These are phyloP conservation scores for Diabrotica undecimpunctata DNA, from an alignment of 1,140 invertebrate genomes.

Conservation along the genomic window DNA sequence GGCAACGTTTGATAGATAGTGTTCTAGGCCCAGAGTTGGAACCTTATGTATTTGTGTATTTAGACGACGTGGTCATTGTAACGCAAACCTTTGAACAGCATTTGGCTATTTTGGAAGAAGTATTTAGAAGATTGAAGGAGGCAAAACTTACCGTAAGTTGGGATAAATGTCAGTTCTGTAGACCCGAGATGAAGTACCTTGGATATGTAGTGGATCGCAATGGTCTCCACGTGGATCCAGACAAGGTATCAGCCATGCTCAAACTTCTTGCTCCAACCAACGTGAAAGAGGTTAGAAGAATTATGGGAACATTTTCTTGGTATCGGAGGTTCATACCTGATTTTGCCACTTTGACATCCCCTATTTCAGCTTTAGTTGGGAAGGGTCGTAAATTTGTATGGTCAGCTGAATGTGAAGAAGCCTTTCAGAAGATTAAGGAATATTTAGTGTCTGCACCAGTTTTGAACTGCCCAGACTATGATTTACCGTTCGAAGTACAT, in stretches of 20 bases:
- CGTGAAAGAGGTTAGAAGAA: background rate
- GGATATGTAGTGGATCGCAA: no score
- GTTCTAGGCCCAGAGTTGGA: slow-evolving; percentile 33
- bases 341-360: slow-evolving; percentile 26
- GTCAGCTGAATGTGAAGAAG: slow-evolving; percentile 14
- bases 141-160: no score
- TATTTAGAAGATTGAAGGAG: no score
- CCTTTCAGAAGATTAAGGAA: slow-evolving; percentile 31
- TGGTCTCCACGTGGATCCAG: slow-evolving; percentile 8
- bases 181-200: no score
- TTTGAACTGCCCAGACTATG: slow-evolving; percentile 33
- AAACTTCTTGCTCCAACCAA: background rate
- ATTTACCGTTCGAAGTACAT: slow-evolving; percentile 29
- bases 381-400: slow-evolving; percentile 20
- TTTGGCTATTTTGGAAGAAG: no score
- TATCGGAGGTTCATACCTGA: slow-evolving; percentile 19
- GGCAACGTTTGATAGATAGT: slow-evolving; percentile 33
- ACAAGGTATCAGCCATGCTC: slow-evolving; percentile 31
- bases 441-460: slow-evolving; percentile 27
- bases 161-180: no score
- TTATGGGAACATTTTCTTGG: slow-evolving; percentile 26
- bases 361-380: slow-evolving; percentile 36
- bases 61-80: slow-evolving; percentile 44
- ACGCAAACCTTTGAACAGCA: slow-evolving; percentile 15
- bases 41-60: slow-evolving; percentile 31